These are phyloP conservation scores for Polydrusus pterygomalis DNA, from an alignment of 2,888 invertebrate species.

Conservation along the genomic window DNA sequence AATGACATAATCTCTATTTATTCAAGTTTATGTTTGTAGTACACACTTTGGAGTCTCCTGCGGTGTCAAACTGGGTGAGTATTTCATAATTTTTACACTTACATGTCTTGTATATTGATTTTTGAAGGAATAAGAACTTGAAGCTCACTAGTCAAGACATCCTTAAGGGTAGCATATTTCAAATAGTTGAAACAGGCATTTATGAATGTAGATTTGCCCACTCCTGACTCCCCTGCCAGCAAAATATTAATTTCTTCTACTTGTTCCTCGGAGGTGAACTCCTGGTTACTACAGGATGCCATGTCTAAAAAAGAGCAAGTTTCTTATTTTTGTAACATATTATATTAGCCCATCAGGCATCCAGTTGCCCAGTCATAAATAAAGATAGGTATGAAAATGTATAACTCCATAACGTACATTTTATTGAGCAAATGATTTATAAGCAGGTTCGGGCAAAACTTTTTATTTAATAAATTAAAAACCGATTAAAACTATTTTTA, in stretches of 20 bases:
- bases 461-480: too few species aligned
- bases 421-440: too few species aligned
- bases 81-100: neutral
- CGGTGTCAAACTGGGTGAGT: neutral
- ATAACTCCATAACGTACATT: too few species aligned
- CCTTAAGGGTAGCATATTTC: constrained; percentile 57
- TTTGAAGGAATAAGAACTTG: constrained; percentile 63
- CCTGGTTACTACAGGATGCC: neutral
- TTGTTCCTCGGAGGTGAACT: neutral
- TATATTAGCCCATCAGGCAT: too few species aligned
- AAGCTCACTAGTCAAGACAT: constrained; percentile 58
- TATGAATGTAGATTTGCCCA: constrained; percentile 68
- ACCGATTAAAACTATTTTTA: too few species aligned
- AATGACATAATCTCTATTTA: too few species aligned
- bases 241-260: constrained; percentile 63
- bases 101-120: constrained; percentile 60
- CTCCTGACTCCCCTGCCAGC: constrained; percentile 66
- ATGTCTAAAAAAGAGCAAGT: neutral
- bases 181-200: constrained; percentile 67
- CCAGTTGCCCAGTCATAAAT: too few species aligned
- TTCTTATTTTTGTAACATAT: too few species aligned
- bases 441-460: too few species aligned
- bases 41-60: too few species aligned
- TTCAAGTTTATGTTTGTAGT: too few species aligned
- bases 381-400: too few species aligned